A percentile compares a stretch with the other conserved stretches of the same genome.
These are phyloP conservation scores for Podarcis cretensis DNA, from an alignment of 2,113 vertebrate species.

Conservation along the genomic window DNA sequence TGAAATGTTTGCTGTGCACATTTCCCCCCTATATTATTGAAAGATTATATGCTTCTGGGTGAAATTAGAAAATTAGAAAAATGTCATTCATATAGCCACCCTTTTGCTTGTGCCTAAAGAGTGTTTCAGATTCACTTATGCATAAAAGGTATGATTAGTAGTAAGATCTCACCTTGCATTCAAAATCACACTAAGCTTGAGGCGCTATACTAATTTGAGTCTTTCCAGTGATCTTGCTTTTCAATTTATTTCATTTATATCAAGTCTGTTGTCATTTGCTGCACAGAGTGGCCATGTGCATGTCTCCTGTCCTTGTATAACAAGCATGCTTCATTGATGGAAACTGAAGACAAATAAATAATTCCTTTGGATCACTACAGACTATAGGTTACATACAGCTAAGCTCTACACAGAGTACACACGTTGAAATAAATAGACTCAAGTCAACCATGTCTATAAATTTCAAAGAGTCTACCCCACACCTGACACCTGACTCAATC, in stretches of 20 bases:
- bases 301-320: background rate
- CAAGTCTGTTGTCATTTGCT: constrained; percentile 1
- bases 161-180: background rate
- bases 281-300: background rate
- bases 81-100: background rate
- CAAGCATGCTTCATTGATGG: constrained; percentile 22
- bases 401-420: too few relatives aligned
- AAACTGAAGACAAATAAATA: constrained; percentile 50
- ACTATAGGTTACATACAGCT: background rate
- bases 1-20: background rate
- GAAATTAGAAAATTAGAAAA: background rate
- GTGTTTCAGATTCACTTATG: background rate
- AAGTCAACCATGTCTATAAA: too few relatives aligned
- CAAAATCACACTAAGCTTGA: background rate
- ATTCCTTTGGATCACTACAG: constrained; percentile 28
- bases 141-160: background rate
- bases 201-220: background rate
- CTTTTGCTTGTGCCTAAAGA: background rate
- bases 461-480: too few relatives aligned
- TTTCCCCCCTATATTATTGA: background rate
- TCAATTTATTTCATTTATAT: constrained; percentile 27
- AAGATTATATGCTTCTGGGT: background rate
- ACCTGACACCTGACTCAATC: too few relatives aligned
- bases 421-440: too few relatives aligned
- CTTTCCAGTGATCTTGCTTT: constrained; percentile 21